phyloP scores from a whole-genome alignment of 1,140 invertebrate species.

The Araneus ventricosus region DNA sequence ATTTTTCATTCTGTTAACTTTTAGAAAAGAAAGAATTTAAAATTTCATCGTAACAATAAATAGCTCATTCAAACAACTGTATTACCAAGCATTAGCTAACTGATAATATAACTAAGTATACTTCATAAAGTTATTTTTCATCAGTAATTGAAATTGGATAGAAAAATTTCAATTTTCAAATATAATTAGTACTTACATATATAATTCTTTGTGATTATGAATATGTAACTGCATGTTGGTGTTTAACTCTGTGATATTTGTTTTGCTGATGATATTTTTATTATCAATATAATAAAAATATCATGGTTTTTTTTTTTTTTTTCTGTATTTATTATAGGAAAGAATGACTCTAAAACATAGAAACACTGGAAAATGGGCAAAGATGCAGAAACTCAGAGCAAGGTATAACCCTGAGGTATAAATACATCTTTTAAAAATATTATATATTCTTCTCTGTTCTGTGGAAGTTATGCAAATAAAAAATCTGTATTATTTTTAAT shows the following conservation, averaged over 20 bases:
- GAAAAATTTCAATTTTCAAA: background rate
- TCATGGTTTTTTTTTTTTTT: no score
- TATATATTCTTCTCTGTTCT: background rate
- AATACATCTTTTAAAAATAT: background rate
- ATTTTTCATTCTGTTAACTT: no score
- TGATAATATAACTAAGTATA: no score
- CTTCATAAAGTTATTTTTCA: no score
- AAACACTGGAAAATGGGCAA: constrained; percentile 96
- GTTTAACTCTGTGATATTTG: background rate
- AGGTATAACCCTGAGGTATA: constrained; percentile 91
- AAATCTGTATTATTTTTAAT: background rate
- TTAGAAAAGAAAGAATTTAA: no score
- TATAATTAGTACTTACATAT: background rate
- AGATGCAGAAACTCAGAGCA: constrained; percentile 90
- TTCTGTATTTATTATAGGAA: constrained; percentile 82
- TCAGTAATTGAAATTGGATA: no score
- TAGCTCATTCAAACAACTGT: no score
- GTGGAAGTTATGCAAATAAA: background rate
- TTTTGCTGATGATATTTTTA: background rate
- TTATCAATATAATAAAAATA: no score
- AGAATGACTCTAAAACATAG: constrained; percentile 94
- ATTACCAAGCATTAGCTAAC: no score
- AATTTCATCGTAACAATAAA: no score
- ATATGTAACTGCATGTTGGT: background rate
- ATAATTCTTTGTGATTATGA: background rate